Evolutionary conservation across 2,888 invertebrate species (phyloP), one percentile per base, ranked within the genome.

Genomic region (Drepanosiphum platanoidis): DNA sequence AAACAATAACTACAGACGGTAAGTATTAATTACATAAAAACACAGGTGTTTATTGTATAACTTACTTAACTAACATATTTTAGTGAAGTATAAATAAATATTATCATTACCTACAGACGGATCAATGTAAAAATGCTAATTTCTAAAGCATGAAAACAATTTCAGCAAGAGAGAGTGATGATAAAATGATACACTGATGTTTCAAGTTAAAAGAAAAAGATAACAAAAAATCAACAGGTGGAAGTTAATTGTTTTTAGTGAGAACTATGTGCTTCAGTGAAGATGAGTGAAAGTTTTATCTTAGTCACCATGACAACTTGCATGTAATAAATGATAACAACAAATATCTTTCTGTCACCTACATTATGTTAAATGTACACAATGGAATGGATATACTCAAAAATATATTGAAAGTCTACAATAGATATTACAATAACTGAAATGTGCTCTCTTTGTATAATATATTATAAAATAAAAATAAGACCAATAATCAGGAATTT

Each of bases 231-330:
- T 82, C 82, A 74, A 74, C 74, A 74, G 83, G 74, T 83, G 83
- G 74, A 83, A 75, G 15, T 74, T 74, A 83, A 74, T 83, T 74
- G 3, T 46, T 74, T 83, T 66, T 61, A 70, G 71, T 81, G 70
- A 81, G 30, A 83, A 83, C 42, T 83, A 70, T 74, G 64, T 77
- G 77, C 66, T 68, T 84, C 75, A 84, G 68, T 70, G 84, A 61
- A 75, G 75, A 84, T 77, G 52, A 75, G 36, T 39, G 3, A 77
- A 68, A 52, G 36, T 46, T 75, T 68, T 75, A 66, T 42, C 66
- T 74, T 75, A 27, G 39, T 83, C 58, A 74, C 64, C 66, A 46
- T 83, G 74, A 83, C 83, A 83, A 83, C 74, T 74, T 71, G 30
- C 30, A 39, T 39, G 39, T 61, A 61, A 71, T 81, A 39, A 22